Base-by-base conservation (phyloP, 1,140 invertebrate genomes). In the Octopus bimaculoides region DNA sequence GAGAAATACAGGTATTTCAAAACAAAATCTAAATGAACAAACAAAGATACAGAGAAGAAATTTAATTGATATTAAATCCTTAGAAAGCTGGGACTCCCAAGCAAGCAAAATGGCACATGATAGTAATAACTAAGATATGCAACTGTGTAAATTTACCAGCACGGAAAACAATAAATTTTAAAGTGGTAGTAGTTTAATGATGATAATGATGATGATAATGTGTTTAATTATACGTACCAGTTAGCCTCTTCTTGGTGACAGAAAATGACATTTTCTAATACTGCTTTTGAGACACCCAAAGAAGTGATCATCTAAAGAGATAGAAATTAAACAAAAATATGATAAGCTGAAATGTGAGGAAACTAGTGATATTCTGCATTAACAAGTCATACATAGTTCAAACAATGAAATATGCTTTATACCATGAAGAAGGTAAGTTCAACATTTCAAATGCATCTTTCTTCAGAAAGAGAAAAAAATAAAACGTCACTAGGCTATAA, bases 171-270 rank as follows among this genome's bases (percentile, higher is more conserved):
- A 17, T 17, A 61, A 61, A 9, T 12, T 12, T 12, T 9, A 12
- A 61, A 4, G 17, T 61, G 17, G 9, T 61, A 61, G 17, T 61
- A 12, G 17, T 61, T 55, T 61, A 75, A 75, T 76, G 5, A 55
- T 56, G n/a, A 56, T 52, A 54, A 79, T 17, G 71, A 66, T 17
- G 4, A 8, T 41, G 14, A 81, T 20, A 55, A 78, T 75, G 73
- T 20, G 7, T 26, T 20, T 20, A 80, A 4, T 77, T 14, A 77
- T 52, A 81, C 83, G 86, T 87, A 93, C 93, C 98, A 99, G 87
- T 94, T 95, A 0, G 97, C 95, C 81, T 99, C 97, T 90, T 99
- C 98, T 93, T 99, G 98, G 89, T 99, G 98, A 88, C 98, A 99
- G 90, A 99, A 98, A 84, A 99, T 95, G 0, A 99, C 98, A 91